A percentile compares a stretch with the other conserved stretches of the same genome.
These are phyloP conservation scores for Salvelinus sp. DNA, from an alignment of 2,113 vertebrate genomes.

Conservation along the genomic window DNA sequence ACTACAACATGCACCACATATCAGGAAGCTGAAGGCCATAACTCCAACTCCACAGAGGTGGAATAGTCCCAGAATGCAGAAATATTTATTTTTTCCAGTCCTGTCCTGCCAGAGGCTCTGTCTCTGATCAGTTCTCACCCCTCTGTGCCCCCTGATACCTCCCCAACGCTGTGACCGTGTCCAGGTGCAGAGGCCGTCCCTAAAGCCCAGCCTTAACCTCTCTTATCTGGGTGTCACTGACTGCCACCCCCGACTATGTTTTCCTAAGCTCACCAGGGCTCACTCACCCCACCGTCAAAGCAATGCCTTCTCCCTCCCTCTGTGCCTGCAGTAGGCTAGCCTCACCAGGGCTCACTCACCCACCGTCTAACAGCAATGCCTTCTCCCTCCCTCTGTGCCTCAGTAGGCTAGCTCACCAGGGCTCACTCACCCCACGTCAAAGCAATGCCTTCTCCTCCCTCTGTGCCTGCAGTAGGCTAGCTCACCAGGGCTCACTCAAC, in stretches of 20 bases:
- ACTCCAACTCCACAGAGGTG: too few relatives aligned
- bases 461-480: not conserved
- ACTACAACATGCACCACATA: too few relatives aligned
- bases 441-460: not conserved
- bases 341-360: conserved; percentile 1
- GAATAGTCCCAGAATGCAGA: conserved; percentile 12
- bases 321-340: not conserved
- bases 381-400: not conserved
- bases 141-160: conserved; percentile 30
- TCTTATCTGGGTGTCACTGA: conserved; percentile 72
- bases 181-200: conserved; percentile 64
- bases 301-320: not conserved
- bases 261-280: conserved; percentile 56
- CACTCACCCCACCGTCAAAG: conserved; percentile 14
- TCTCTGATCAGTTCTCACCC: conserved; percentile 71
- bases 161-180: conserved; percentile 29
- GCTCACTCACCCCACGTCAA: conserved; percentile 9
- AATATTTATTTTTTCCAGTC: conserved; percentile 30
- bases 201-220: conserved; percentile 66
- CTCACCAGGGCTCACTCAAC: conserved; percentile 6
- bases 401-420: not conserved
- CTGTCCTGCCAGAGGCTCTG: conserved; percentile 44
- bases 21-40: too few relatives aligned
- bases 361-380: not conserved
- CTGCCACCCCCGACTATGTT: conserved; percentile 57